These are phyloP conservation scores for Serripes groenlandicus DNA, from an alignment of 2,888 invertebrate species.

Conservation along the genomic window DNA sequence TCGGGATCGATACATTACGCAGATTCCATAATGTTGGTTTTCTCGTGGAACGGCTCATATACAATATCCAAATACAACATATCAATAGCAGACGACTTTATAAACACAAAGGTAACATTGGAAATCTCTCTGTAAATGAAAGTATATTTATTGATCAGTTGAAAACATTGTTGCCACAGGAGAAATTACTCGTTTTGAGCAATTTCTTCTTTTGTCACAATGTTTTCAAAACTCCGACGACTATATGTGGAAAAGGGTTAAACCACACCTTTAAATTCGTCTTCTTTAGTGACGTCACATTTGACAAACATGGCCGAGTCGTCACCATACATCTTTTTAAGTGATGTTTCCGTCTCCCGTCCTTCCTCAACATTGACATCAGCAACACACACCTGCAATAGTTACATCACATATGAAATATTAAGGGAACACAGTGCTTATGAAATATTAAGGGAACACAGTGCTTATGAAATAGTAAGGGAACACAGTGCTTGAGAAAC, in stretches of 20 bases:
- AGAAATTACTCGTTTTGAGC: background rate
- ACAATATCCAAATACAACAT: no score
- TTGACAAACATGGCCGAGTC: slow-evolving; percentile 72
- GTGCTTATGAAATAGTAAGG: no score
- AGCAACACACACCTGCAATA: slow-evolving; percentile 76
- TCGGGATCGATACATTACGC: no score
- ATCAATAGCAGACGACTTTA: background rate
- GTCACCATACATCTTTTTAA: slow-evolving; percentile 69
- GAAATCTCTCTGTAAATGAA: background rate
- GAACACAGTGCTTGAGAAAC: no score
- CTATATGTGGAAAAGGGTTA: background rate
- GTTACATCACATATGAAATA: no score
- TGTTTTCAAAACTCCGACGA: background rate
- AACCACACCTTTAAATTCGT: slow-evolving; percentile 75
- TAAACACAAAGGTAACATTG: background rate
- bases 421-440: no score
- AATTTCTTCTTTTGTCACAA: background rate
- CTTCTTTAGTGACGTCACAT: slow-evolving; percentile 76
- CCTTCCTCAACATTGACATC: slow-evolving; percentile 74
- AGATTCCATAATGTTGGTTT: no score
- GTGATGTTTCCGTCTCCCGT: slow-evolving; percentile 62
- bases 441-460: no score
- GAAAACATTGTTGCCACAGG: background rate
- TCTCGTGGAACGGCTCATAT: background rate
- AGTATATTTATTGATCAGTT: background rate